A percentile compares a stretch with the other conserved stretches of the same genome.
phyloP scores from a whole-genome alignment of 2,113 vertebrate species.

The Thomomys bottae region DNA sequence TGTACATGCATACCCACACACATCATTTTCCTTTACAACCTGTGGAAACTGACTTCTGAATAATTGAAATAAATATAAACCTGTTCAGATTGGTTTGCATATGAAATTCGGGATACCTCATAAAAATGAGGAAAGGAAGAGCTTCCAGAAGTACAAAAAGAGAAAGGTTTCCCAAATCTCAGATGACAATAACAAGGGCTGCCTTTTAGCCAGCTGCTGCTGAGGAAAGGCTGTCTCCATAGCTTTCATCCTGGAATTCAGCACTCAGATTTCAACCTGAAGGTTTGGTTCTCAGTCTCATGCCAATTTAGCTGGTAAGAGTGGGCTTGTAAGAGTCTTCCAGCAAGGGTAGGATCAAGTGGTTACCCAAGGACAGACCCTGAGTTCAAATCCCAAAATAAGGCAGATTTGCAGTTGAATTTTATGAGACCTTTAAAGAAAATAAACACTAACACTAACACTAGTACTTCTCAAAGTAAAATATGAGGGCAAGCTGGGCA shows the following conservation, averaged over 20 bases:
- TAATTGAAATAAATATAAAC: conserved; percentile 25
- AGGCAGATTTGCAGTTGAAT: too few species aligned
- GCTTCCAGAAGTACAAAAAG: not conserved
- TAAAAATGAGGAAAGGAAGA: not conserved
- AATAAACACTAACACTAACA: too few species aligned
- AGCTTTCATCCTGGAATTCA: not conserved
- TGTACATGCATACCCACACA: too few species aligned
- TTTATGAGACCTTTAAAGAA: too few species aligned
- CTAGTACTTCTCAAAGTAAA: too few species aligned
- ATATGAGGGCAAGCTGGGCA: too few species aligned
- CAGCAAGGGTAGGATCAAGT: too few species aligned
- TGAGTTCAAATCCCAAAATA: too few species aligned
- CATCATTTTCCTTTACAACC: not conserved
- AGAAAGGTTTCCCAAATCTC: not conserved
- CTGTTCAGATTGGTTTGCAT: conserved; percentile 24
- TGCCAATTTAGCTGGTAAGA: too few species aligned
- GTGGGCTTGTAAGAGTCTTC: too few species aligned
- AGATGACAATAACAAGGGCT: not conserved
- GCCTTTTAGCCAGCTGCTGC: not conserved
- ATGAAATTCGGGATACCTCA: not conserved
- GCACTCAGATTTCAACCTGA: not conserved
- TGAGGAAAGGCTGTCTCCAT: not conserved
- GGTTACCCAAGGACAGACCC: too few species aligned
- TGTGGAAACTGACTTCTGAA: not conserved
- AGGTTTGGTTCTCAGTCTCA: too few species aligned